Evolutionary conservation across 2,113 vertebrate genomes (phyloP), one percentile per base, ranked within the genome.

Genomic region (Cygnus atratus): DNA sequence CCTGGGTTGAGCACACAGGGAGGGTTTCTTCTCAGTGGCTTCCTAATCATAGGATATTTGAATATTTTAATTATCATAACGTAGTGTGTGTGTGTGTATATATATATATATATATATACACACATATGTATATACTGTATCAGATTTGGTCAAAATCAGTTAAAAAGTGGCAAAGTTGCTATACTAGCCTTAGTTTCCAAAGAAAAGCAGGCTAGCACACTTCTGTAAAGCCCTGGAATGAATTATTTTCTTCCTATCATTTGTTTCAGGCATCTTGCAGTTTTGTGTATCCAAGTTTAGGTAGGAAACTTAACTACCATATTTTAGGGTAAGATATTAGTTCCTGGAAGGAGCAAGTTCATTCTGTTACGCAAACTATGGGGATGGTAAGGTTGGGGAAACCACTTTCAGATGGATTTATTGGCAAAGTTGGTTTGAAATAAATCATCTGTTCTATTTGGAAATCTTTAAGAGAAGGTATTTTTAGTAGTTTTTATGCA

Each of bases 301-400:
- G 37, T 67, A 71, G 52, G 29, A 85, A 87, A 63, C 13, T 58
- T 1, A 0, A 17, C 84, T 33, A 25, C 16, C 0, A 0, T 77
- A 0, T 87, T 87, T 79, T 58, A 71, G 31, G 21, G 10, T 8
- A 54, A 57, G 28, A 10, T 78, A 10, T 41, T 83, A 80, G 16
- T 44, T 79, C 83, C 62, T 72, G 68, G 17, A 82, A 85, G 37
- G 21, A n/a, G 13, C 4, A 4, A n/a, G 9, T 63, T 87, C 12
- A 21, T 71, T 78, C 46, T 76, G 6, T 37, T 1, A 0, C 10
- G 2, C 41, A 35, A 90, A 17, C 24, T 55, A 21, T 19, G 71
- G 16, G 39, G 58, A 26, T 22, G 11, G 77, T 43, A 20, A 26
- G 2, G 20, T 59, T 70, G 44, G 46, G 46, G 80, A 82, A 81